Base-by-base conservation (phyloP, 1,140 invertebrate genomes). In the Riptortus pedestris region DNA sequence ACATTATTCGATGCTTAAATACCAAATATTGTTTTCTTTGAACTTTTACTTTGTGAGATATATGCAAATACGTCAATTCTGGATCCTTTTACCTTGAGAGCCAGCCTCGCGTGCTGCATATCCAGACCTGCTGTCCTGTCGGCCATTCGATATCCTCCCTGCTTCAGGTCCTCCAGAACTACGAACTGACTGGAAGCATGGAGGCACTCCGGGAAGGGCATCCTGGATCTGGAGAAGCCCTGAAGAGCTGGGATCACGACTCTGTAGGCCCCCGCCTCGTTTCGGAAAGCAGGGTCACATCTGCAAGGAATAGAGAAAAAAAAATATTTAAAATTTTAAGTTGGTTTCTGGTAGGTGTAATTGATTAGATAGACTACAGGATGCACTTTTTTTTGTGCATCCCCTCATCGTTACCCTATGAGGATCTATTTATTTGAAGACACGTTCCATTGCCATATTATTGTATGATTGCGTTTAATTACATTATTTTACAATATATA, bases 161-260 rank as follows among this genome's bases (percentile, higher is more conserved):
- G 45, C 51, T 72, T 70, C 16, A 84, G 68, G 71, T 84, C 80
- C 69, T 82, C 76, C 60, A 83, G 69, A 26, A 82, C 69, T 11
- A 81, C 75, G 22, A 76, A 70, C 71, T 80, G 47, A 0, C 26
- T 62, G 16, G 63, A 66, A 14, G 65, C 67, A 55, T 68, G 67
- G 12, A 67, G 60, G 63, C 69, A 69, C 2, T 27, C 14, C 4
- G 66, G 67, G 57, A 65, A 65, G n/a, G 67, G 66, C n/a, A 66
- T 28, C 38, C 20, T n/a, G 4, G 12, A 18, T 24, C 58, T 38
- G 24, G 52, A 43, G 65, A 65, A 68, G 28, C 51, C 26, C 22
- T 20, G 12, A 28, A 70, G 27, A 1, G 59, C 29, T 16, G 67
- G 69, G 1, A 70, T 11, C 1, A 70, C 65, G 2, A 16, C 28